These are phyloP conservation scores for Catostylus mosaicus DNA, from an alignment of 30 jellyfish, hydroid and myxozoan genomes.

Conservation along the genomic window DNA sequence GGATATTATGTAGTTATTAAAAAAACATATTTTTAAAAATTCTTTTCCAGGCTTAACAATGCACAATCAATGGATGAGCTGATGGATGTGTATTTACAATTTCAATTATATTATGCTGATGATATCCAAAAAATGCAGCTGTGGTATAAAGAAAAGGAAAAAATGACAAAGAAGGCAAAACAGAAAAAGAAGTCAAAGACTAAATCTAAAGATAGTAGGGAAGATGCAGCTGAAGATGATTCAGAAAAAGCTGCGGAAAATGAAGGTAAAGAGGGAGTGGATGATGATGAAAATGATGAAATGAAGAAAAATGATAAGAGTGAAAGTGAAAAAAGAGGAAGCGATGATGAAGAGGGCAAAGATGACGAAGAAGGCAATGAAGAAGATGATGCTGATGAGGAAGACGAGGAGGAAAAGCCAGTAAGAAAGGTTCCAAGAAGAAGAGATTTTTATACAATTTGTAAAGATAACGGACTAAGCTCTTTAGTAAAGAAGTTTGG, in stretches of 20 bases:
- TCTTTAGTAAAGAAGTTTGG: conserved; percentile 84
- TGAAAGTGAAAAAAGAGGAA: conserved; percentile 10
- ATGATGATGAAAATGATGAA: conserved; percentile 25
- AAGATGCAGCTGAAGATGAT: conserved; percentile 20
- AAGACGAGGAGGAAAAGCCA: conserved; percentile 36
- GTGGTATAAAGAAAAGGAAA: conserved; percentile 66
- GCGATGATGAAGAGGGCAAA: conserved; percentile 44
- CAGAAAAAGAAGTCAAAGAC: conserved; percentile 12
- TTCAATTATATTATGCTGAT: conserved; percentile 88
- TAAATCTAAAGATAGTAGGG: neutral
- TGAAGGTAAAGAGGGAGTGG: conserved; percentile 16
- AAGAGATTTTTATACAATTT: conserved; percentile 85
- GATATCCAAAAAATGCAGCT: conserved; percentile 83
- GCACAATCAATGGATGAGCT: conserved; percentile 89
- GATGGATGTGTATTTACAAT: conserved; percentile 92
- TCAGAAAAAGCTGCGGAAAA: conserved; percentile 15
- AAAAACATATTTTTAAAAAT: neutral
- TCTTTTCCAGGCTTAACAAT: conserved; percentile 70
- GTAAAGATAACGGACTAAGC: conserved; percentile 85
- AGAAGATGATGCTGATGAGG: conserved; percentile 58
- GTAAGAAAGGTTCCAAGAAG: conserved; percentile 84
- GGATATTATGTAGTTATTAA: too few species aligned
- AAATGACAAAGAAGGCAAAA: conserved; percentile 23
- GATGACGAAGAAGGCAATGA: conserved; percentile 58
- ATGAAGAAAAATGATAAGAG: conserved; percentile 24